phyloP scores from a whole-genome alignment of 2,888 invertebrate species.

The Plusia festucae region DNA sequence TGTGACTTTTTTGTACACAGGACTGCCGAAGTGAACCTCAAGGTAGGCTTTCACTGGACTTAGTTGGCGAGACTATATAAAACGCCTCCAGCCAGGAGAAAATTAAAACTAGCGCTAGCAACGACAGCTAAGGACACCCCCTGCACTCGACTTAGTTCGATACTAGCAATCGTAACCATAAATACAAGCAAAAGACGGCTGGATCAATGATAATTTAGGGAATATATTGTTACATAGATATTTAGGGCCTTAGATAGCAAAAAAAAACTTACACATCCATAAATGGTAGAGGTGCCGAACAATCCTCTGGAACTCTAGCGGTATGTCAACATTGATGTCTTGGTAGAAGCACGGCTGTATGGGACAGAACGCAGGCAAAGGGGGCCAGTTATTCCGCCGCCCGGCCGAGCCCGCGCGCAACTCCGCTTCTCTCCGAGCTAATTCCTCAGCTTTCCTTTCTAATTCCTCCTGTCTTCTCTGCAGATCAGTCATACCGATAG shows the following conservation, averaged over 20 bases:
- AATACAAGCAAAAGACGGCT: too few species aligned
- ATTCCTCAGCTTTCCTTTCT: constrained; percentile 96
- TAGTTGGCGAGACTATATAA: too few species aligned
- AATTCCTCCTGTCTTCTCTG: constrained; percentile 96
- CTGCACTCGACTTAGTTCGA: too few species aligned
- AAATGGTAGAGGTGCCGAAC: constrained; percentile 98
- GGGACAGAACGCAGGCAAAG: constrained; percentile 97
- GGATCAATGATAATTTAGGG: too few species aligned
- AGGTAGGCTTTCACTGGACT: too few species aligned
- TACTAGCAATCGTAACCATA: too few species aligned
- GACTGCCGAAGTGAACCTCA: too few species aligned
- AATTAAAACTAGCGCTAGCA: too few species aligned
- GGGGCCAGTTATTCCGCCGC: constrained; percentile 99
- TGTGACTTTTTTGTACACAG: too few species aligned
- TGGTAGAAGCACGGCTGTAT: constrained; percentile 99
- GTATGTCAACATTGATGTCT: constrained; percentile 99
- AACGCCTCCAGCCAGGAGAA: too few species aligned
- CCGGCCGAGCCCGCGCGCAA: constrained; percentile 91
- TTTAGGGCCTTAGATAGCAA: not conserved
- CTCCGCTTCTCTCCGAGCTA: constrained; percentile 96
- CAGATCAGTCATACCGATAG: constrained; percentile 59
- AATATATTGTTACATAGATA: too few species aligned
- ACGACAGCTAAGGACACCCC: too few species aligned
- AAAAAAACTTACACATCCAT: constrained; percentile 96
- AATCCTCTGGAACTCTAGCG: constrained; percentile 98